Evolutionary conservation across 2,888 invertebrate species (phyloP).

Genomic region (Piscicola geometra): DNA sequence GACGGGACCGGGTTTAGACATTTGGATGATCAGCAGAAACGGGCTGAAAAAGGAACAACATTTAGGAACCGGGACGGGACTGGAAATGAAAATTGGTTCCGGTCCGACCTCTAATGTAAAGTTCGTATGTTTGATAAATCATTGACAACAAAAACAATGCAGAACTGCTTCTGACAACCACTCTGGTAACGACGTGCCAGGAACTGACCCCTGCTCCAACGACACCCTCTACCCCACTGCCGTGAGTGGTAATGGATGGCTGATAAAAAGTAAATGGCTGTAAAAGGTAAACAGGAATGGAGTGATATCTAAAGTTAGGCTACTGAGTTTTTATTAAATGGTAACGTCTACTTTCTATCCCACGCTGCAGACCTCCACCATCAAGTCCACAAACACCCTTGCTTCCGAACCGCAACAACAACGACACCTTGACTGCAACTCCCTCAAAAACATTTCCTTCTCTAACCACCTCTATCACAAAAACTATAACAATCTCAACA

Average conservation of each 20-base stretch:
- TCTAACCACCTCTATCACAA: not conserved
- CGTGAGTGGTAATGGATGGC: not conserved
- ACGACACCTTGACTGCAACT: not conserved
- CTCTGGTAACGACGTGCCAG: not conserved
- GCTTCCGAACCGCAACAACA: not conserved
- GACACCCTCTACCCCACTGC: not conserved
- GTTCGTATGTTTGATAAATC: too few species aligned
- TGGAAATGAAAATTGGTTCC: too few species aligned
- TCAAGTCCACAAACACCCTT: not conserved
- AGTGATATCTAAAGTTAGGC: not conserved
- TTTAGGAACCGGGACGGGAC: too few species aligned
- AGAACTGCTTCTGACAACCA: slow-evolving; percentile 7
- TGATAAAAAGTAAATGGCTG: not conserved
- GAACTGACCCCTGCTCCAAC: not conserved
- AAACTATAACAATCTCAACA: not conserved
- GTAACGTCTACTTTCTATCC: too few species aligned
- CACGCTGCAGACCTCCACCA: not conserved
- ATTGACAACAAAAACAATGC: not conserved
- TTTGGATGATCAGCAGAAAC: too few species aligned
- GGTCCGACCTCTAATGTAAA: too few species aligned
- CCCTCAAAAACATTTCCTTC: not conserved
- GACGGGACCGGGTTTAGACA: too few species aligned
- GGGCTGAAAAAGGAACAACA: too few species aligned
- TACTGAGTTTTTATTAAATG: too few species aligned
- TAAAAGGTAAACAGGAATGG: not conserved